These are phyloP conservation scores for Conomelus anceps DNA, from an alignment of 2,888 invertebrate genomes.

Conservation along the genomic window DNA sequence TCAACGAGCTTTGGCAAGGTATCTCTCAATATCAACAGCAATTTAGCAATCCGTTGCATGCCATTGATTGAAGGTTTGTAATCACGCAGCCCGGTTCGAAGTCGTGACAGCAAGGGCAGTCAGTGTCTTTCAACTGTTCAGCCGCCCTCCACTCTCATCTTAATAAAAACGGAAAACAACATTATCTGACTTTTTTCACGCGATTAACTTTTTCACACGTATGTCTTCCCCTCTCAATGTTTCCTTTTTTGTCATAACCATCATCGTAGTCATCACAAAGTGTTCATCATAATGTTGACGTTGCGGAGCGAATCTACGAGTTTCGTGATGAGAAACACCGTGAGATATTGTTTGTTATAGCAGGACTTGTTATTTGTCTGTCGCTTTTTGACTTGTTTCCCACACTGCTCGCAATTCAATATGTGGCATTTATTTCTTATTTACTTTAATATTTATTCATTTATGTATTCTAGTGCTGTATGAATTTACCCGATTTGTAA, in stretches of 20 bases:
- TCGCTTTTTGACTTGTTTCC: not conserved
- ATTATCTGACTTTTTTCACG: not conserved
- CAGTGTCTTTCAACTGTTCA: not conserved
- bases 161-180: not conserved
- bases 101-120: not conserved
- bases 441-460: no score
- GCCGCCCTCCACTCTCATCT: not conserved
- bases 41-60: not conserved
- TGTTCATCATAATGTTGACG: not conserved
- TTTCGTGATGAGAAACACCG: not conserved
- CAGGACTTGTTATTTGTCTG: no score
- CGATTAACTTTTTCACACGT: not conserved
- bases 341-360: not conserved
- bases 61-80: not conserved
- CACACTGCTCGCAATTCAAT: not conserved
- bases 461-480: no score
- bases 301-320: not conserved
- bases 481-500: no score
- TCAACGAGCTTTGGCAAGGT: not conserved
- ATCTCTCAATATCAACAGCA: not conserved
- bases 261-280: not conserved
- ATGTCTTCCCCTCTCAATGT: not conserved
- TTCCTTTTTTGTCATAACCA: not conserved
- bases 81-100: not conserved
- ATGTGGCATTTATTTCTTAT: no score